Conservation (phyloP, 2,113 vertebrate species). For the Peromyscus californicus region DNA sequence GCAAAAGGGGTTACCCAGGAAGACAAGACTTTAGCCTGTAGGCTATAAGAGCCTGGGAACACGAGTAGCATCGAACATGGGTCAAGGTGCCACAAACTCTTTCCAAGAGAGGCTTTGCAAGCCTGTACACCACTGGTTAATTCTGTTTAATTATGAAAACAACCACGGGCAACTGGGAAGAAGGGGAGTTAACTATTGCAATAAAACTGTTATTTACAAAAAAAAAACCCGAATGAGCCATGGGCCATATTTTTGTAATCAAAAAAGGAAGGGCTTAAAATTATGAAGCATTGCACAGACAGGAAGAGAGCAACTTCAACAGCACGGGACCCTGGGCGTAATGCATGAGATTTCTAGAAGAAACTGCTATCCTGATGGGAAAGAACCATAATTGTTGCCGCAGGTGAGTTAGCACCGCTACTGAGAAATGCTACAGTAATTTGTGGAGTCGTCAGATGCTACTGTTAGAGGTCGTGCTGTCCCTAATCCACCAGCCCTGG, state of each 20-base stretch:
- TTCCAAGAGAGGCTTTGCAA: not conserved
- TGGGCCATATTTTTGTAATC: not conserved
- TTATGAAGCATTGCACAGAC: not conserved
- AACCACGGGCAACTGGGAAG: not conserved
- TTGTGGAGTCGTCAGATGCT: conserved; percentile 93
- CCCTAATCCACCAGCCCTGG: conserved; percentile 95
- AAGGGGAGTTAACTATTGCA: not conserved
- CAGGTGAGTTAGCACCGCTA: conserved; percentile 93
- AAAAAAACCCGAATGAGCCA: not conserved
- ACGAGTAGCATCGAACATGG: not conserved
- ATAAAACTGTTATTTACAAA: conserved; percentile 48
- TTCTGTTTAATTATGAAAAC: not conserved
- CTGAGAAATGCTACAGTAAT: conserved; percentile 96
- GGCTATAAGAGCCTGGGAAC: not conserved
- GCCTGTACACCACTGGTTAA: not conserved
- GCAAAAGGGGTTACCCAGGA: not conserved
- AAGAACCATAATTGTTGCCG: conserved; percentile 95
- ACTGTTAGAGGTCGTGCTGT: conserved; percentile 95
- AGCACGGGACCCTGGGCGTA: conserved; percentile 94
- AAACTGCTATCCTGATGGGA: conserved; percentile 96
- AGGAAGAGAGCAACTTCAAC: not conserved
- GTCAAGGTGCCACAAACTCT: not conserved
- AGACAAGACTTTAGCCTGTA: not conserved
- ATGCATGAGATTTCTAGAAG: conserved; percentile 97
- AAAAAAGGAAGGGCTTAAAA: not conserved